phyloP scores from a whole-genome alignment of 2,113 vertebrate species.

The Nestor notabilis region DNA sequence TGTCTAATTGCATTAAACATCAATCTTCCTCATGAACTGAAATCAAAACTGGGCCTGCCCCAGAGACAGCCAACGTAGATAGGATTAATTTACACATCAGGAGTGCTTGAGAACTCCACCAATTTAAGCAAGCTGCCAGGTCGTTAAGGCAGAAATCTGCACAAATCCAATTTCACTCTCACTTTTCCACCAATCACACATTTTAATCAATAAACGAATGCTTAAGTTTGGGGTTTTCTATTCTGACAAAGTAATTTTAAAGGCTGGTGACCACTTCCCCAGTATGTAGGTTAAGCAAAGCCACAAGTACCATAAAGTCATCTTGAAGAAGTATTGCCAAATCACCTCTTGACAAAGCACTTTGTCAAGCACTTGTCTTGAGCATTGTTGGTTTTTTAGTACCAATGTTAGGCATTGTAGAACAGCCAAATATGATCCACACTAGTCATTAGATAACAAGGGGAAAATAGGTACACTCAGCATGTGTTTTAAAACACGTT shows the following conservation, averaged over 20 bases:
- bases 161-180: neutral
- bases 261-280: neutral
- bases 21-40: neutral
- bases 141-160: neutral
- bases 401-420: neutral
- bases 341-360: neutral
- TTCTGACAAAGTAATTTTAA: neutral
- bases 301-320: neutral
- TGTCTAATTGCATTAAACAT: neutral
- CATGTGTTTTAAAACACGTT: neutral
- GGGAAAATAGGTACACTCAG: neutral
- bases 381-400: neutral
- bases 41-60: neutral
- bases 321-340: neutral
- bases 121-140: neutral
- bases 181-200: neutral
- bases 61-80: neutral
- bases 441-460: neutral
- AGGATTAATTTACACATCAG: neutral
- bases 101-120: neutral
- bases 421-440: neutral
- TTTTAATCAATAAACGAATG: neutral
- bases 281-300: neutral
- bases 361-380: neutral
- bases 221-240: neutral